Evolutionary conservation across 2,888 invertebrate genomes (phyloP), one percentile per base, ranked within the genome.

Genomic region (Ametastegia equiseti): DNA sequence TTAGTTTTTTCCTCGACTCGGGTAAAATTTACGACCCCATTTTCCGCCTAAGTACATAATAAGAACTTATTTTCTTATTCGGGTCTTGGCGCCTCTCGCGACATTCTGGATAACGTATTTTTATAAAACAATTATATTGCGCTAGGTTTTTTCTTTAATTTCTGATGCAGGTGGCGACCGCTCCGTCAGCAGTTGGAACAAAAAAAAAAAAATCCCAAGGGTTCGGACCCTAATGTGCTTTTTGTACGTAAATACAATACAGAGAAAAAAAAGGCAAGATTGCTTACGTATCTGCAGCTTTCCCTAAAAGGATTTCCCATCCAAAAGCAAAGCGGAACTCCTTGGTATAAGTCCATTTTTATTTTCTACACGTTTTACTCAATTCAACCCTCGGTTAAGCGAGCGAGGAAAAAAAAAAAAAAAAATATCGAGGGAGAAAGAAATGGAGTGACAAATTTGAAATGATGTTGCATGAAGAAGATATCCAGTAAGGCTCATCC

Each of bases 11-110:
- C 30, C 15, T 19, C 15, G 47, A 82, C 78, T 84, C 84, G 47
- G 42, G 73, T 75, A 86, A 87, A 88, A 88, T 89, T 89, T 89
- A 88, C 88, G 86, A 86, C 85, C 84, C 87, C 86, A 87, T 88
- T 88, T 86, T 84, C 83, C 80, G 83, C 84, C 84, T 85, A 87
- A 88, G 86, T 87, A 85, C 84, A 85, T 82, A 83, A 84, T 86
- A 86, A 88, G 86, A 87, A 87, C 86, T 71, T 71, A 71, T 71
- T 47, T 71, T 71, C 71, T 71, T 71, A 45, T 71, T 71, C 42
- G 27, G 30, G 42, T 45, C 42, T 71, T 60, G 60, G 23, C 23
- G 60, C 69, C 69, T 42, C 13, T 5, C 27, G 4, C 45, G 65
- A 67, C 65, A 67, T 39, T 39, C 36, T 36, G 65, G 39, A 67